Base-by-base conservation (phyloP, 2,888 invertebrate species). In the Synergus itoensis region DNA sequence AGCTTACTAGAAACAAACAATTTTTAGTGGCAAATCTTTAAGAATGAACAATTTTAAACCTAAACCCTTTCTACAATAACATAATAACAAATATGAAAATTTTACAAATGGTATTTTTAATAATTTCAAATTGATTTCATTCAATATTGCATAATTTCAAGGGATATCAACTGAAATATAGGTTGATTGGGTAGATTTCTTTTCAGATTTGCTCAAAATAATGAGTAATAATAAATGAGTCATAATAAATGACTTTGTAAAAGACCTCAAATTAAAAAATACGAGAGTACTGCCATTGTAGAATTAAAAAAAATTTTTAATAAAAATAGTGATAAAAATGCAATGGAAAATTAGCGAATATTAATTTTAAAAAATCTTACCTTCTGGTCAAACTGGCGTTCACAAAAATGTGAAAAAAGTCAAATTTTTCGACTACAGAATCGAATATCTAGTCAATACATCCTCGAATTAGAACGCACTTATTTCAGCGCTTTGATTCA, bases 401-500 rank as follows among this genome's bases (percentile, higher is more conserved):
- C 14, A 73, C n/a, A 53, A 53, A 73, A 57, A 11, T 4, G 63
- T 18, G 53, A 69, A 73, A 28, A 63, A 69, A 69, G 11, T 57
- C 60, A 21, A 62, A 77, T 57, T 36, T 45, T 21, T 77, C 41
- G 57, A 79, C 12, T 57, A 69, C 48, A 53, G n/a, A 65, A 65
- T 41, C 18, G 43, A 65, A 41, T 41, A n/a, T 65, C 41, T 65
- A n/a, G 73, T 73, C 73, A 73, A 73, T 57, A 73, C 73, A 73
- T 73, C 36, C 73, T 73, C 53, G 73, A 40, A n/a, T 53, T 73
- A 62, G 21, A 62, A 62, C 62, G 62, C 28, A 62, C 28, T 62
- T 62, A 62, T 0, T 62, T 28, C 11, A 28, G 14, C 14, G 14
- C 14, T 62, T 9, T 21, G 36, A 36, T 53, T 40, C 40, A 73